Base-by-base conservation (phyloP, 1,140 invertebrate species). In the Wiebesia pumilae region DNA sequence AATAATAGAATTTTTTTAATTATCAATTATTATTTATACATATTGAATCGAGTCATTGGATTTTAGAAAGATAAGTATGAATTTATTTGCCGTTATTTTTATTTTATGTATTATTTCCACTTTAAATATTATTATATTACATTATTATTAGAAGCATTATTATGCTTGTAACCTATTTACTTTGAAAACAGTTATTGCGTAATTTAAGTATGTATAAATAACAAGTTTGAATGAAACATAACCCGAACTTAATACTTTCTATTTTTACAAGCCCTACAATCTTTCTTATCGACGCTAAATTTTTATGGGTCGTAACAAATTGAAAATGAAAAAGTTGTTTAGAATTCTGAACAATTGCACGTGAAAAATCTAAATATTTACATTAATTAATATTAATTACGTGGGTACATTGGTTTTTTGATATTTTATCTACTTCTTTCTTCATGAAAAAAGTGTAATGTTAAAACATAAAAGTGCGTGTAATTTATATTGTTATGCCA, bases 301-400 rank as follows among this genome's bases (percentile, higher is more conserved):
- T 43, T 75, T 75, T 75, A 75, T 24, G 71, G 43, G 71, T 75
- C 24, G 71, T 40, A 75, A 71, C 69, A 75, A 75, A 75, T 75
- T 75, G 4, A 24, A 75, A 75, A 75, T 43, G 38, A 43, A 75
- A 24, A 75, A 38, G n/a, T 75, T 4, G 9, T 43, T n/a, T 75
- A 75, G 14, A 75, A 43, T 38, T 43, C 10, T n/a, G 27, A 43
- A 75, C 4, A 12, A 38, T 24, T 21, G 1, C 24, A 24, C 38
- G 24, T 27, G 27, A 75, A 43, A 75, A 75, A 73, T 24, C 2
- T n/a, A 43, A 43, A 75, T n/a, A 75, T 75, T 75, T 75, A 75
- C 71, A 75, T 75, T 75, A 75, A 75, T 75, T 75, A 75, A 43
- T n/a, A 75, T 75, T 75, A 75, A 75, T 75, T 75, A 75, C 43